A percentile compares a stretch with the other conserved stretches of the same genome.
Evolutionary conservation across 2,888 invertebrate genomes (phyloP).

Genomic region (Ischnura elegans): DNA sequence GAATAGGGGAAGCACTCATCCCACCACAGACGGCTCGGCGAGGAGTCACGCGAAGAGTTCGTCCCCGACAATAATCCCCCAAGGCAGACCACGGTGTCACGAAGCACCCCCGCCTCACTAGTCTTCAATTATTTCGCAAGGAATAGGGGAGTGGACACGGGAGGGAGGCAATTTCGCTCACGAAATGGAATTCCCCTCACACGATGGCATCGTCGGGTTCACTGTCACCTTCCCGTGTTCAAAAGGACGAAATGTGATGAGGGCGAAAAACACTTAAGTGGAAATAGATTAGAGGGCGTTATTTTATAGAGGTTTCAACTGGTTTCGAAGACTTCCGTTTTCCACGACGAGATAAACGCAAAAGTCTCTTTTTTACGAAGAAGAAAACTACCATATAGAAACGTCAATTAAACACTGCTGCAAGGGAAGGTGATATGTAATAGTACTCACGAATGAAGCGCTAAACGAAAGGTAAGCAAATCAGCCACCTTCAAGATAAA

Average conservation of each 20-base stretch:
- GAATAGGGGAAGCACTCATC: neutral
- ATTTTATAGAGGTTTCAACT: neutral
- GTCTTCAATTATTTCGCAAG: neutral
- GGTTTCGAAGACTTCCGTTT: neutral
- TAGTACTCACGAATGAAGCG: too few species aligned
- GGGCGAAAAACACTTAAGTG: neutral
- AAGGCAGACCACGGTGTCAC: neutral
- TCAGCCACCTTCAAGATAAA: too few species aligned
- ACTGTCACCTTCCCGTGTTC: neutral
- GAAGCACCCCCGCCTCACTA: neutral
- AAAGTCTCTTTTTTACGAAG: too few species aligned
- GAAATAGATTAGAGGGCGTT: neutral
- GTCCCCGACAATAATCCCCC: neutral
- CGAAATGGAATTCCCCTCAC: neutral
- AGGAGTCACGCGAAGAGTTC: slow-evolving; percentile 30
- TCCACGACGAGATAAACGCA: too few species aligned
- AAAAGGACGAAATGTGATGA: too few species aligned
- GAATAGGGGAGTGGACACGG: neutral
- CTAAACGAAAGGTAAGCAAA: too few species aligned
- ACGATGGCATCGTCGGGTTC: neutral
- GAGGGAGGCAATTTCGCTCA: slow-evolving; percentile 13
- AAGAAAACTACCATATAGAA: too few species aligned
- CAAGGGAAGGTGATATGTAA: too few species aligned
- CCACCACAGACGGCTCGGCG: neutral
- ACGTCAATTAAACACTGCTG: too few species aligned